phyloP scores from a whole-genome alignment of 2,113 vertebrate genomes.

The Phrynocephalus versicolor region DNA sequence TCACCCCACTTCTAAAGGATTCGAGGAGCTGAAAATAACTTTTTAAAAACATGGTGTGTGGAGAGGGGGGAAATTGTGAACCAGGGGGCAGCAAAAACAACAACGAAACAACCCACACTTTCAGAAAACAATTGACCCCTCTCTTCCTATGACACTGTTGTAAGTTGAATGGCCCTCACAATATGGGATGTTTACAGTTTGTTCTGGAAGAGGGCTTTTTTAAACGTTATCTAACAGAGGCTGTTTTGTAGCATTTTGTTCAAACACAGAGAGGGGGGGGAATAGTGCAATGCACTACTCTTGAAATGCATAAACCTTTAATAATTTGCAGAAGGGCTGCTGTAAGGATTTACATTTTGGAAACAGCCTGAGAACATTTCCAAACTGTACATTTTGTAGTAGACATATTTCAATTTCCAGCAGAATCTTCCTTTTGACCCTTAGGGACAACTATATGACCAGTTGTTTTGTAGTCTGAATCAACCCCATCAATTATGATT shows the following conservation, averaged over 20 bases:
- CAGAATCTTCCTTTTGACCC: neutral
- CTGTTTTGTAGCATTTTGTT: neutral
- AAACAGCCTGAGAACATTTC: neutral
- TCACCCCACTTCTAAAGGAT: too few species aligned
- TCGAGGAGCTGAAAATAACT: too few species aligned
- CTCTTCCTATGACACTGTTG: neutral
- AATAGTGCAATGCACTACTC: neutral
- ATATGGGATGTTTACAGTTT: neutral
- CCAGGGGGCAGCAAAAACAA: too few species aligned
- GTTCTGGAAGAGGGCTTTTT: neutral
- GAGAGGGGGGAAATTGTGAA: too few species aligned
- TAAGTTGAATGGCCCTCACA: neutral
- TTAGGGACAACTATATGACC: constrained; percentile 34
- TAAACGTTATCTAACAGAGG: neutral
- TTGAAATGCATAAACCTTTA: neutral
- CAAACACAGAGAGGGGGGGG: neutral
- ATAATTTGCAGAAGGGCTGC: neutral
- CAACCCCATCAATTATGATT: neutral
- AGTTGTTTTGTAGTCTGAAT: constrained; percentile 34
- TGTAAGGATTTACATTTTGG: neutral
- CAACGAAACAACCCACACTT: neutral
- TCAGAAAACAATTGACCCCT: neutral
- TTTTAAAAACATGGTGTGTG: too few species aligned
- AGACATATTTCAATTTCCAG: neutral
- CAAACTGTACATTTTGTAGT: neutral